Conservation (phyloP, 2,113 vertebrate genomes). For the Pardalotus punctatus region DNA sequence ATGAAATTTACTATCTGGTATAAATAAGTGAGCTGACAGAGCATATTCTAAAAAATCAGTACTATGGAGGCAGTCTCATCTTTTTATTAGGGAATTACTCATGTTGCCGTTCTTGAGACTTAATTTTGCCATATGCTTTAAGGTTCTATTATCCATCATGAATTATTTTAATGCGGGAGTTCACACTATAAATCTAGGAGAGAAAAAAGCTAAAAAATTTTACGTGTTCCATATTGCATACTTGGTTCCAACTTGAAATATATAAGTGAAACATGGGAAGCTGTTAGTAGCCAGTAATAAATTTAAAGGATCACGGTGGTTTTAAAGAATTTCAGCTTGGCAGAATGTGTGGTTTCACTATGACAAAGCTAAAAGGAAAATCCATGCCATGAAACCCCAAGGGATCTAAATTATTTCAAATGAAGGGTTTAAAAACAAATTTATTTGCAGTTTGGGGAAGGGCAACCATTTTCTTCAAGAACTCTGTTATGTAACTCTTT, state of each 20-base stretch:
- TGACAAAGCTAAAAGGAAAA: neutral
- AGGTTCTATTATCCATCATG: neutral
- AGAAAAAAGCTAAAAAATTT: neutral
- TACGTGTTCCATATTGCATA: neutral
- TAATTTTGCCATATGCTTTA: neutral
- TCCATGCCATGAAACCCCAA: neutral
- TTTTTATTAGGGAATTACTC: slow-evolving; percentile 35
- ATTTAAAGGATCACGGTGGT: neutral
- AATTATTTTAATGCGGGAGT: neutral
- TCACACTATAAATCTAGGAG: neutral
- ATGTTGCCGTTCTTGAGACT: slow-evolving; percentile 1
- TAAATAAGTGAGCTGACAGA: neutral
- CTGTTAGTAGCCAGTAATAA: neutral
- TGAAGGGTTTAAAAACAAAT: neutral
- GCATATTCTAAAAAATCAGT: neutral
- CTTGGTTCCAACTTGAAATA: slow-evolving; percentile 7
- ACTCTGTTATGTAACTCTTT: neutral
- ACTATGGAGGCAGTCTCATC: neutral
- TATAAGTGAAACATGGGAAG: neutral
- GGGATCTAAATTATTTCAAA: neutral
- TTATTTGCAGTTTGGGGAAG: neutral
- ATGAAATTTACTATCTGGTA: neutral
- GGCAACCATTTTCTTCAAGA: neutral
- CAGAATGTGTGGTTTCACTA: neutral
- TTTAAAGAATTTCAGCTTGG: neutral